These are phyloP conservation scores for Calliphora vomitoria DNA, from an alignment of 2,888 invertebrate species.

Conservation along the genomic window DNA sequence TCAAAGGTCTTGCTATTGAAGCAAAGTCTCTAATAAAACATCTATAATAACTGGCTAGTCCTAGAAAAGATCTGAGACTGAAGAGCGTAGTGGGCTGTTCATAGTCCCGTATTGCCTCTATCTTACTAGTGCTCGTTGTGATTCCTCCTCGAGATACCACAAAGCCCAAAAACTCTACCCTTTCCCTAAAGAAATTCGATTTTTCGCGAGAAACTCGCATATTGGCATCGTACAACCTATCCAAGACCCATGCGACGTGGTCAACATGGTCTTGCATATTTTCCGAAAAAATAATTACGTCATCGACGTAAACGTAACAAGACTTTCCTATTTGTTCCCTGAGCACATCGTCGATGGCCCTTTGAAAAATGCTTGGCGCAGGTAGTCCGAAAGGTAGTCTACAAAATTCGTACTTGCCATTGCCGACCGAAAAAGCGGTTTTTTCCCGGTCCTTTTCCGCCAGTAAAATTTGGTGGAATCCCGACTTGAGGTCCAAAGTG, in stretches of 20 bases:
- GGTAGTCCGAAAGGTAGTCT: not conserved
- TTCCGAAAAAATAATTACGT: not conserved
- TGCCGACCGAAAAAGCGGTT: not conserved
- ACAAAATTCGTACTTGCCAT: not conserved
- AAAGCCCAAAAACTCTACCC: too few relatives aligned
- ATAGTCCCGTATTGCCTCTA: too few relatives aligned
- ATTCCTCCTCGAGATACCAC: too few relatives aligned
- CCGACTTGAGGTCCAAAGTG: not conserved
- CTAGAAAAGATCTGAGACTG: too few relatives aligned
- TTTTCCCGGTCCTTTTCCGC: not conserved
- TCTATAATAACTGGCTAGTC: not conserved
- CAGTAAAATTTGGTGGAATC: not conserved
- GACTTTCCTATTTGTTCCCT: not conserved
- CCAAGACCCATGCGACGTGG: too few relatives aligned
- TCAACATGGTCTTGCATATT: not conserved
- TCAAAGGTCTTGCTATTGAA: not conserved
- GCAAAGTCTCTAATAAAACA: constrained; percentile 6
- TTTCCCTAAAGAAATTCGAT: too few relatives aligned
- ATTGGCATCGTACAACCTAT: too few relatives aligned
- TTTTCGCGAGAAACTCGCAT: too few relatives aligned
- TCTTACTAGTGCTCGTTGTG: too few relatives aligned
- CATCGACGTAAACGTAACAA: constrained; percentile 9
- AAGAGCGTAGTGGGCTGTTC: too few relatives aligned
- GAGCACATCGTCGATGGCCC: not conserved
- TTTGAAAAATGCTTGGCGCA: too few relatives aligned